A percentile compares a stretch with the other conserved stretches of the same genome.
Conservation (phyloP, 2,113 vertebrate species). For the Silurus asotus region DNA sequence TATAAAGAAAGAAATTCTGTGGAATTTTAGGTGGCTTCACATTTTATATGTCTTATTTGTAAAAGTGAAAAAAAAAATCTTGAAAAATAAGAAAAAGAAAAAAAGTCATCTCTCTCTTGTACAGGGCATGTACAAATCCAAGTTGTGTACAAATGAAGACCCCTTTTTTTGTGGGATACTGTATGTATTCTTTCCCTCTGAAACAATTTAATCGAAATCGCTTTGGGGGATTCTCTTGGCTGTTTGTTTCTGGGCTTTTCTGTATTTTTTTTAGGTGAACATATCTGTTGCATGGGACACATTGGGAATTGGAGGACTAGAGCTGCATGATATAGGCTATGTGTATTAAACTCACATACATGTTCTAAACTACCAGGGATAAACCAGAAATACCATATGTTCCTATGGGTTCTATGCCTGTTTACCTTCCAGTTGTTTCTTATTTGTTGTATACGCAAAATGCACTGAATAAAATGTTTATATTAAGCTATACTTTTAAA, state of each 20-base stretch:
- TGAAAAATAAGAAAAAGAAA: constrained; percentile 27
- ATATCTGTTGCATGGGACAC: constrained; percentile 98
- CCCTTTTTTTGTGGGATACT: constrained; percentile 79
- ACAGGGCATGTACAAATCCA: constrained; percentile 83
- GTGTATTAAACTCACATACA: constrained; percentile 89
- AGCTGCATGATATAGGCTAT: constrained; percentile 98
- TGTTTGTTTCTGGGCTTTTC: constrained; percentile 49
- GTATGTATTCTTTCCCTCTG: constrained; percentile 76
- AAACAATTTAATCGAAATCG: constrained; percentile 84
- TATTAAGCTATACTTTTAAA: constrained; percentile 87
- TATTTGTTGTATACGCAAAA: constrained; percentile 99
- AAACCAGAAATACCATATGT: constrained; percentile 76
- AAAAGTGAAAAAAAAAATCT: constrained; percentile 70
- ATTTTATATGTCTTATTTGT: constrained; percentile 94
- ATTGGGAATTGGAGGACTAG: constrained; percentile 88
- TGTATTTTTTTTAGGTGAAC: constrained; percentile 60
- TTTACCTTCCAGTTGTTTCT: constrained; percentile 90
- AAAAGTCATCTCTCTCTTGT: constrained; percentile 77
- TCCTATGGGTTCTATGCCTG: constrained; percentile 78
- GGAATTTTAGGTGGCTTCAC: constrained; percentile 90
- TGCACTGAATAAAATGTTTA: constrained; percentile 98
- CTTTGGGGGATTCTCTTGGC: constrained; percentile 74
- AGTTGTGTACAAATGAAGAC: constrained; percentile 81
- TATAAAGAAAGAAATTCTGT: constrained; percentile 84
- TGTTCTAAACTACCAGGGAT: constrained; percentile 84